Conservation (phyloP, 1,140 invertebrate species). For the Diprion similis region DNA sequence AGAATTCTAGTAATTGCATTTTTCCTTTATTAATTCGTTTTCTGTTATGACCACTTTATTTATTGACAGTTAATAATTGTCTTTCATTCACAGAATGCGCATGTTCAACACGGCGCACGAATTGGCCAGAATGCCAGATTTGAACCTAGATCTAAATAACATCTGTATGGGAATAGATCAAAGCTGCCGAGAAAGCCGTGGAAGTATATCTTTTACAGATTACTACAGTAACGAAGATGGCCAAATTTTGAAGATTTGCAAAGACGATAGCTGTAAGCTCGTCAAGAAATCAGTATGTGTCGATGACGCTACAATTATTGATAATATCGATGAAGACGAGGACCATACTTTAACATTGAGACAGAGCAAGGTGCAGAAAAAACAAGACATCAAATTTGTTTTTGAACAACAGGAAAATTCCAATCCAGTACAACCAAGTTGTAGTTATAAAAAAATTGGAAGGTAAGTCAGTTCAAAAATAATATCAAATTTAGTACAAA, state of each 20-base stretch:
- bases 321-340: constrained; percentile 55
- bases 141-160: constrained; percentile 66
- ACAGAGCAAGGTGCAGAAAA: constrained; percentile 54
- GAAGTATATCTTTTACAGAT: constrained; percentile 60
- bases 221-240: constrained; percentile 61
- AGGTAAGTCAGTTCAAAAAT: constrained; percentile 37
- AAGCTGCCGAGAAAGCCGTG: constrained; percentile 56
- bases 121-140: constrained; percentile 61
- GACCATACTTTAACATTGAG: constrained; percentile 56
- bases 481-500: not conserved
- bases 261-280: constrained; percentile 20
- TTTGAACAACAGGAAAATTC: constrained; percentile 51
- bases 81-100: constrained; percentile 44
- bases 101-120: constrained; percentile 57
- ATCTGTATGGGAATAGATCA: constrained; percentile 67
- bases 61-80: constrained; percentile 26
- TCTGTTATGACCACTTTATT: constrained; percentile 6
- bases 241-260: constrained; percentile 47
- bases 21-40: constrained; percentile 9
- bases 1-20: constrained; percentile 21
- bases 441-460: constrained; percentile 56
- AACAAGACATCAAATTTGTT: constrained; percentile 54
- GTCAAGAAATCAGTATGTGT: constrained; percentile 24
- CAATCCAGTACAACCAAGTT: constrained; percentile 34
- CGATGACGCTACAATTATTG: constrained; percentile 27